These are phyloP conservation scores for Centropyge bicolor DNA, from an alignment of 2,797 vertebrate genomes.

Conservation along the genomic window DNA sequence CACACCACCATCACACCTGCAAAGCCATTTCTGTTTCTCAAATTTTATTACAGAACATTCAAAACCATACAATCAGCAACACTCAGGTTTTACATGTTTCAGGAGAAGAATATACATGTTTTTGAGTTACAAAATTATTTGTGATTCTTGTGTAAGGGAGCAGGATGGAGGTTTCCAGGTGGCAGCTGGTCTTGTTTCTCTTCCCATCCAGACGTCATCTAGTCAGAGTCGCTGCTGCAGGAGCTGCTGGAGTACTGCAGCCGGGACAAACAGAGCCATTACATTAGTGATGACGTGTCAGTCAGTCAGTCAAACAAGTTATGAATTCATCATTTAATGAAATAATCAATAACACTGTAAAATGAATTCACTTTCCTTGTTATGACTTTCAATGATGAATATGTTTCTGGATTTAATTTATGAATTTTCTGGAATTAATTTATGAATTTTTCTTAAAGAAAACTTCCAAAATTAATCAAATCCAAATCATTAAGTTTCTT, in stretches of 20 bases:
- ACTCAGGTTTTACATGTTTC: neutral
- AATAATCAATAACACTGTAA: neutral
- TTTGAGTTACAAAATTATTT: neutral
- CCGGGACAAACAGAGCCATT: neutral
- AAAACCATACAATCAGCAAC: neutral
- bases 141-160: neutral
- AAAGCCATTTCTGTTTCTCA: neutral
- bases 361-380: neutral
- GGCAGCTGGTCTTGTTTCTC: neutral
- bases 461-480: no score
- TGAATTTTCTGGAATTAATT: neutral
- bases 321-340: neutral
- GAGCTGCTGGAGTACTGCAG: constrained; percentile 66
- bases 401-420: neutral
- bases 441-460: no score
- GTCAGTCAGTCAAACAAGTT: neutral
- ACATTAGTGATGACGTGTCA: neutral
- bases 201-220: constrained; percentile 20
- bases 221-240: constrained; percentile 68
- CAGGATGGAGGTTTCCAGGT: neutral
- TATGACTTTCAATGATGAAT: neutral
- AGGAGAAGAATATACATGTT: neutral
- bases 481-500: no score
- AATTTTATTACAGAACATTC: neutral
- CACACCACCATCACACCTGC: no score